Base-by-base conservation (phyloP, 2,888 invertebrate species). In the Eristalinus aeneus region DNA sequence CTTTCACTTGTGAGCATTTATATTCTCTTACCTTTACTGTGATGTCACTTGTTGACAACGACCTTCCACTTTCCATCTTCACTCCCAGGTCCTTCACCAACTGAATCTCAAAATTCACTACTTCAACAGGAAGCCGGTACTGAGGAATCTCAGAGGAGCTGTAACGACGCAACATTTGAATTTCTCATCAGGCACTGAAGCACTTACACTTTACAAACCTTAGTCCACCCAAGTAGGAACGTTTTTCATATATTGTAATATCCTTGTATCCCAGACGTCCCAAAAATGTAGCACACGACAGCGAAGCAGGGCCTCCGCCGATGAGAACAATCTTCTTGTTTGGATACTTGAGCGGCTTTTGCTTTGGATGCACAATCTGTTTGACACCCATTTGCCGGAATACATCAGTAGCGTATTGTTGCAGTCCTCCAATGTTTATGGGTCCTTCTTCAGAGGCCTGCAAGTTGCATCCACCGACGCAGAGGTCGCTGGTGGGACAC, bases 351-450 rank as follows among this genome's bases (percentile, higher is more conserved):
- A 94, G 90, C 0, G 93, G 93, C 88, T 94, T 94, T 20, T 94
- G 94, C 36, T 94, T 94, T 0, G 97, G 97, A 81, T 97, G 96
- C 73, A 96, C 93, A 0, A 96, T 96, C 94, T 99, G 99, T 0
- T 95, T 95, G 6, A 99, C 95, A 20, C 96, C 96, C 99, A 99
- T 99, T 91, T 95, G 95, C 93, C 98, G 98, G 92, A 99, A 99
- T 23, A 97, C 97, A 91, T 99, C 99, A 1, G 98, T 97, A 65
- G 99, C 98, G 93, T 97, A 99, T 90, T 99, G 99, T 92, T 99
- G 99, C 39, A 99, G 94, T 0, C 99, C 99, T 0, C 99, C 99
- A 89, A 99, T 99, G 91, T 99, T 99, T 89, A 99, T 99, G 0
- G 99, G 96, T 0, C 99, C 99, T 92, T 99, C 99, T 92, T 99